Conservation (phyloP, 1,140 invertebrate species). For the Kradibia gibbosae region DNA sequence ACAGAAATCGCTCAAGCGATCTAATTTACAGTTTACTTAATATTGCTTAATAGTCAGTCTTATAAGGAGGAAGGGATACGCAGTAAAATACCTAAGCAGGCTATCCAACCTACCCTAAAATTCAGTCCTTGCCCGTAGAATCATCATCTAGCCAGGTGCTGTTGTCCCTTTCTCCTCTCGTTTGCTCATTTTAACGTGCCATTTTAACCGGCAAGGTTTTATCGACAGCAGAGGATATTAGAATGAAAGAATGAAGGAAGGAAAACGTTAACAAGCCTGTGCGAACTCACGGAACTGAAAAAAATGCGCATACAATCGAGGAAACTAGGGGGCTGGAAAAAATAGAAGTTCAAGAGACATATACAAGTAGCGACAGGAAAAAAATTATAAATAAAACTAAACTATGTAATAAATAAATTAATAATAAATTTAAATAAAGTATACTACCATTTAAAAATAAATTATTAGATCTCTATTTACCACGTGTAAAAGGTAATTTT, state of each 20-base stretch:
- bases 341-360: background rate
- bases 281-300: constrained; percentile 31
- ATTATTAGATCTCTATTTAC: too few species aligned
- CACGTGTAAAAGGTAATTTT: too few species aligned
- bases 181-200: constrained; percentile 15
- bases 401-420: too few species aligned
- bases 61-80: background rate
- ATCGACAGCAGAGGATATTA: background rate
- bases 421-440: too few species aligned
- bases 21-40: constrained; percentile 52
- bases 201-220: constrained; percentile 21
- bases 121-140: background rate
- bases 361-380: background rate
- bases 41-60: background rate
- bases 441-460: too few species aligned
- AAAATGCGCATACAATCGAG: constrained; percentile 24
- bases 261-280: constrained; percentile 2
- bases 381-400: background rate
- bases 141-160: constrained; percentile 18
- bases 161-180: background rate
- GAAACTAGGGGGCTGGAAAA: background rate
- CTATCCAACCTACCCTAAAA: background rate
- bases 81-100: background rate
- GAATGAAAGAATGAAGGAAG: background rate
- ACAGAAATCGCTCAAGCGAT: constrained; percentile 23